These are phyloP conservation scores for Drosophila mimetica DNA, from an alignment of 2,888 invertebrate genomes.

Conservation along the genomic window DNA sequence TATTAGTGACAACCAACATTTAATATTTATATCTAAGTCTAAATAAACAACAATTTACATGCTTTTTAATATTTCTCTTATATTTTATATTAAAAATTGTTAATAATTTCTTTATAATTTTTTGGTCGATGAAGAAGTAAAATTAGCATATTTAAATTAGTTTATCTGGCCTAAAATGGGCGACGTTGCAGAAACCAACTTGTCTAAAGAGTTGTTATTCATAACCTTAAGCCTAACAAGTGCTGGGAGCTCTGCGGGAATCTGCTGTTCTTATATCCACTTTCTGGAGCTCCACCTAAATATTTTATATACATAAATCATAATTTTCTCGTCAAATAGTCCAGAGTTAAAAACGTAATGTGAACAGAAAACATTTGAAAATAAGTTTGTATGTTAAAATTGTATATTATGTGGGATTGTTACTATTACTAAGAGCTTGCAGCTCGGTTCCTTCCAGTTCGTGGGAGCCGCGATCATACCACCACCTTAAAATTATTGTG, in stretches of 20 bases:
- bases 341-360: not conserved
- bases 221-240: not conserved
- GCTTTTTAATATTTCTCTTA: constrained; percentile 26
- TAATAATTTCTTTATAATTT: not conserved
- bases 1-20: constrained; percentile 53
- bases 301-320: not conserved
- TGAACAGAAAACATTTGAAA: not conserved
- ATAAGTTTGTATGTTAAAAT: constrained; percentile 8
- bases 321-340: not conserved
- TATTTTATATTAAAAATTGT: not conserved
- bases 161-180: too few species aligned
- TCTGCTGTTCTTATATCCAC: not conserved
- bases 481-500: constrained; percentile 82
- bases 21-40: constrained; percentile 43
- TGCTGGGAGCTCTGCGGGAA: not conserved
- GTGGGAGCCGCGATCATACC: constrained; percentile 83
- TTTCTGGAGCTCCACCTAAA: not conserved
- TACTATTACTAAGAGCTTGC: constrained; percentile 49
- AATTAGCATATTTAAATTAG: too few species aligned
- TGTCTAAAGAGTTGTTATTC: too few species aligned
- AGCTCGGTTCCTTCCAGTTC: constrained; percentile 70
- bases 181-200: too few species aligned
- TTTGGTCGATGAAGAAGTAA: not conserved
- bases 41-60: constrained; percentile 74
- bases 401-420: constrained; percentile 55